Conservation (phyloP, 1,140 invertebrate genomes). For the Ceratoteleas bidentatus region DNA sequence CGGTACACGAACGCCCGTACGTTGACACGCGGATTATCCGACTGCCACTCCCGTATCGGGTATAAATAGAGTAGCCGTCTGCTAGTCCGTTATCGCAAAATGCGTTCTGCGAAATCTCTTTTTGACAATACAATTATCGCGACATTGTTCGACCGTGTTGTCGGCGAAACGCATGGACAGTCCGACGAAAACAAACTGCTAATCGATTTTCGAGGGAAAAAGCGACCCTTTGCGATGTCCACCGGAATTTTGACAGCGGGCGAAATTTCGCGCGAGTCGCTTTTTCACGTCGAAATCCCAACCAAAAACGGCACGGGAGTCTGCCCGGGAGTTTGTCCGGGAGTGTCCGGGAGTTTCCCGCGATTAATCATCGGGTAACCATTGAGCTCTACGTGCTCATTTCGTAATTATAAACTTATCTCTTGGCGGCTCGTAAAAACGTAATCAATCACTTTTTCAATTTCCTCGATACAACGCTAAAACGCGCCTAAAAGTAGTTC, state of each 20-base stretch:
- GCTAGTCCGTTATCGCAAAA: slow-evolving; percentile 42
- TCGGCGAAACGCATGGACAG: slow-evolving; percentile 14
- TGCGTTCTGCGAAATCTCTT: slow-evolving; percentile 38
- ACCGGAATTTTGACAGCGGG: neutral
- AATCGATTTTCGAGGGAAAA: slow-evolving; percentile 3
- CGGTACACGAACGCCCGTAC: slow-evolving; percentile 30
- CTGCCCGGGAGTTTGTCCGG: neutral
- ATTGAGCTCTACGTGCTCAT: slow-evolving; percentile 9
- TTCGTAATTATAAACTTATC: slow-evolving; percentile 35
- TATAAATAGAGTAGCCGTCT: slow-evolving; percentile 43
- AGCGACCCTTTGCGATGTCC: neutral
- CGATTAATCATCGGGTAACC: slow-evolving; percentile 3
- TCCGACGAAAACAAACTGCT: slow-evolving; percentile 19
- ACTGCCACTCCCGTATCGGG: slow-evolving; percentile 18
- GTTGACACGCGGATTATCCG: slow-evolving; percentile 46
- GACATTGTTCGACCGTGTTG: slow-evolving; percentile 33
- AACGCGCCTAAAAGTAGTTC: slow-evolving; percentile 42
- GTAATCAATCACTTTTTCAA: slow-evolving; percentile 59
- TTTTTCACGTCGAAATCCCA: no score
- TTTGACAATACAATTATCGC: slow-evolving; percentile 45
- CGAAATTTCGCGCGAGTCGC: no score
- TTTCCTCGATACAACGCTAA: slow-evolving; percentile 49
- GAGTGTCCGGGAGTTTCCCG: neutral
- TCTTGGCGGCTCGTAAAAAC: slow-evolving; percentile 35
- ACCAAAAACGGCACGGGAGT: no score